phyloP scores from a whole-genome alignment of 2,888 invertebrate genomes.

The Aleiodes alternator region DNA sequence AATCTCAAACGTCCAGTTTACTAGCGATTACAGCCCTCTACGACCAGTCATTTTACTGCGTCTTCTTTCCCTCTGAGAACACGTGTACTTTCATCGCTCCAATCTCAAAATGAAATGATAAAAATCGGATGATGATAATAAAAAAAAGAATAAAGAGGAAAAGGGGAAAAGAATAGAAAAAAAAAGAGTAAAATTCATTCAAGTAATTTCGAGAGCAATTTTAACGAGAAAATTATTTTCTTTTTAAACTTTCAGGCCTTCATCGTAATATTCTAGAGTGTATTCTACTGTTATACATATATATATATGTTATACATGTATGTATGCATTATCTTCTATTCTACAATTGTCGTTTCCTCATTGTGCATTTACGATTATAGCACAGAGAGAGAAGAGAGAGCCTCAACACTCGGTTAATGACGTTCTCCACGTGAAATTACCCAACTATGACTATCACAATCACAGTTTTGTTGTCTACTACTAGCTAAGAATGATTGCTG shows the following conservation, averaged over 20 bases:
- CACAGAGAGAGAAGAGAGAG: conserved; percentile 28
- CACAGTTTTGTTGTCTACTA: conserved; percentile 35
- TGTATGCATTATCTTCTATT: not conserved
- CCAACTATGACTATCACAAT: conserved; percentile 4
- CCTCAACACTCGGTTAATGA: conserved; percentile 53
- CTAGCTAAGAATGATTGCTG: conserved; percentile 32
- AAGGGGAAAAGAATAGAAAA: no score
- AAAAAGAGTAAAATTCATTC: not conserved
- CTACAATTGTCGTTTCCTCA: conserved; percentile 44
- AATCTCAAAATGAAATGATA: conserved; percentile 5
- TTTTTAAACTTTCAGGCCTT: conserved; percentile 13
- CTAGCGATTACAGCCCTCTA: conserved; percentile 44
- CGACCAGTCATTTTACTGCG: conserved; percentile 46
- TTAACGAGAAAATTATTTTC: not conserved
- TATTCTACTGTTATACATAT: conserved; percentile 1
- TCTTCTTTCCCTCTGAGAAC: conserved; percentile 27
- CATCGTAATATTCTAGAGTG: not conserved
- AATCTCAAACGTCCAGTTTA: conserved; percentile 45
- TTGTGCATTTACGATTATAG: conserved; percentile 63
- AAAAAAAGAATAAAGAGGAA: no score
- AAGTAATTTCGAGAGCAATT: no score
- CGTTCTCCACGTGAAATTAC: conserved; percentile 44
- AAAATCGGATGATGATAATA: not conserved
- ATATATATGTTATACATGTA: conserved; percentile 1
- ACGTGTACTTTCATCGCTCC: conserved; percentile 10